A percentile compares a stretch with the other conserved stretches of the same genome.
phyloP scores from a whole-genome alignment of 2,888 invertebrate species.

The Limnephilus auricula region DNA sequence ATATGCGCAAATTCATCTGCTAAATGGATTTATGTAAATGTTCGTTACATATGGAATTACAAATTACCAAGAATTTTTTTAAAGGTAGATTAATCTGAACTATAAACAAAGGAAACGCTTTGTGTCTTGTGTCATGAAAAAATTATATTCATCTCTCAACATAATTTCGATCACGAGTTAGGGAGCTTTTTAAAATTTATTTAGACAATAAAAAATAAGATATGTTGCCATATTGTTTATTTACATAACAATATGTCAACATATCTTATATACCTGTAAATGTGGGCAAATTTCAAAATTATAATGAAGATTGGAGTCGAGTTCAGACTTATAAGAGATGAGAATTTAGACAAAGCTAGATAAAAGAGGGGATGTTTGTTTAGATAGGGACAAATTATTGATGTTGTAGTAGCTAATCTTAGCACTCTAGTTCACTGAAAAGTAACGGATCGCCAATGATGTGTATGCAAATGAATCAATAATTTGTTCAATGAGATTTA shows the following conservation, averaged over 20 bases:
- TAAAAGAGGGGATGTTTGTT: no score
- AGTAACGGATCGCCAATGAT: no score
- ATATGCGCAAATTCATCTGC: background rate
- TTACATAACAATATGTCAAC: no score
- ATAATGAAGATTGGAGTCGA: no score
- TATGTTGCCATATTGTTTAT: background rate
- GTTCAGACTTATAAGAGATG: no score
- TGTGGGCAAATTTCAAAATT: no score
- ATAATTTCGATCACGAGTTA: background rate
- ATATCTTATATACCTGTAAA: no score
- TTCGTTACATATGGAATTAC: background rate
- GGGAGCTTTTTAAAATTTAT: background rate
- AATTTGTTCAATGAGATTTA: background rate
- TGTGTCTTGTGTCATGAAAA: background rate
- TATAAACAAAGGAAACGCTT: background rate
- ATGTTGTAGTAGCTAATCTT: no score
- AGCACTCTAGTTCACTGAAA: no score
- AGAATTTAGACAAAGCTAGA: no score
- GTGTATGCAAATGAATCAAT: no score
- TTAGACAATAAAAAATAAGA: background rate
- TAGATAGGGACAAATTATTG: no score
- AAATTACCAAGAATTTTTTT: background rate
- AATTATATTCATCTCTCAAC: background rate
- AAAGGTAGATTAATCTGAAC: background rate
- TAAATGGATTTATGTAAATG: background rate